Evolutionary conservation across 2,113 vertebrate species (phyloP).

Genomic region (Pycnonotus jocosus): DNA sequence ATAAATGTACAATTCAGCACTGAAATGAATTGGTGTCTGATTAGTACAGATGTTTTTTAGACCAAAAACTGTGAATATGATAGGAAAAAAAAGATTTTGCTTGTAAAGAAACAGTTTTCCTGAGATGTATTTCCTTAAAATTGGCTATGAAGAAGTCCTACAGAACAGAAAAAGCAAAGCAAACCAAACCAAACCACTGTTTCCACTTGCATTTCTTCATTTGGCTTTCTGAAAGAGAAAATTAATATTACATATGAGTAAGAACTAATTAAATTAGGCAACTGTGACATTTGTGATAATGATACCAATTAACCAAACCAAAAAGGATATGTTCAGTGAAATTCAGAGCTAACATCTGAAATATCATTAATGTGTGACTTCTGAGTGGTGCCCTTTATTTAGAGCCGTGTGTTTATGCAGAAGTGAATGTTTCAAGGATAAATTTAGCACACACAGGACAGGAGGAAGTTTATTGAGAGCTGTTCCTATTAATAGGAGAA

Average conservation of each 20-base stretch:
- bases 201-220: background rate
- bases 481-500: background rate
- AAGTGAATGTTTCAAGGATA: background rate
- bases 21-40: background rate
- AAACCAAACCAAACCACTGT: background rate
- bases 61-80: background rate
- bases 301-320: constrained; percentile 25
- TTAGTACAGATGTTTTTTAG: background rate
- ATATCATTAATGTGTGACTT: background rate
- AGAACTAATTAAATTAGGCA: constrained; percentile 55
- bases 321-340: constrained; percentile 14
- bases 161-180: background rate
- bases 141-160: background rate
- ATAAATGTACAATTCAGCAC: background rate
- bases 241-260: constrained; percentile 16
- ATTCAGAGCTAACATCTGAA: constrained; percentile 5
- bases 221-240: background rate
- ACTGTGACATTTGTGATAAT: constrained; percentile 43
- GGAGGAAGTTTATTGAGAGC: background rate
- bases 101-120: background rate
- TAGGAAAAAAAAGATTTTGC: background rate
- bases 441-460: background rate
- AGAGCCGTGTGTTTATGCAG: background rate
- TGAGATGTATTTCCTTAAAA: background rate
- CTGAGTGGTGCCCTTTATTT: background rate